Evolutionary conservation across 2,888 invertebrate genomes (phyloP).

Genomic region (Catocala fraxini): DNA sequence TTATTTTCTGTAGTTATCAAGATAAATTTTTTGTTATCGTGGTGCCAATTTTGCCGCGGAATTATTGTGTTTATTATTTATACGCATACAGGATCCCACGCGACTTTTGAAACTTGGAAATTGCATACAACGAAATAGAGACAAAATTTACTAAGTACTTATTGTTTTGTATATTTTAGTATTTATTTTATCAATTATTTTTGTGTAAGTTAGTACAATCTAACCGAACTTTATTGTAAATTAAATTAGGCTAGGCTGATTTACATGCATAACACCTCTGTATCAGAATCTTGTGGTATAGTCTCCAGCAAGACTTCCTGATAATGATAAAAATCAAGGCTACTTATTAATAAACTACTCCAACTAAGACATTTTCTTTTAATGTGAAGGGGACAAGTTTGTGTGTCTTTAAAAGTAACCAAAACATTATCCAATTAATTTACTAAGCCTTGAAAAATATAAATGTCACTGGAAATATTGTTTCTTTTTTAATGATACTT

Average conservation of each 20-base stretch:
- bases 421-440: too few relatives aligned
- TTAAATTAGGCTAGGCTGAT: neutral
- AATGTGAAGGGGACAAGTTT: slow-evolving; percentile 40
- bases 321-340: slow-evolving; percentile 30
- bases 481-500: too few relatives aligned
- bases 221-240: too few relatives aligned
- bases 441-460: too few relatives aligned
- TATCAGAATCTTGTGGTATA: neutral
- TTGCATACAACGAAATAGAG: neutral
- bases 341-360: slow-evolving; percentile 32
- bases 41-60: slow-evolving; percentile 17
- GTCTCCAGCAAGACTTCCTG: slow-evolving; percentile 22
- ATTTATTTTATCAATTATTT: too few relatives aligned
- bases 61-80: slow-evolving; percentile 8
- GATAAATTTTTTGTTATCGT: slow-evolving; percentile 12
- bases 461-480: too few relatives aligned
- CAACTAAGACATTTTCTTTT: slow-evolving; percentile 37
- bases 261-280: neutral
- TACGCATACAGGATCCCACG: neutral
- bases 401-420: slow-evolving; percentile 24
- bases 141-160: too few relatives aligned
- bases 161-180: too few relatives aligned
- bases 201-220: too few relatives aligned
- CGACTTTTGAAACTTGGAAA: neutral
- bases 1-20: slow-evolving; percentile 12